These are phyloP conservation scores for Oscheius sp. DNA, from an alignment of 2,888 invertebrate species.

Conservation along the genomic window DNA sequence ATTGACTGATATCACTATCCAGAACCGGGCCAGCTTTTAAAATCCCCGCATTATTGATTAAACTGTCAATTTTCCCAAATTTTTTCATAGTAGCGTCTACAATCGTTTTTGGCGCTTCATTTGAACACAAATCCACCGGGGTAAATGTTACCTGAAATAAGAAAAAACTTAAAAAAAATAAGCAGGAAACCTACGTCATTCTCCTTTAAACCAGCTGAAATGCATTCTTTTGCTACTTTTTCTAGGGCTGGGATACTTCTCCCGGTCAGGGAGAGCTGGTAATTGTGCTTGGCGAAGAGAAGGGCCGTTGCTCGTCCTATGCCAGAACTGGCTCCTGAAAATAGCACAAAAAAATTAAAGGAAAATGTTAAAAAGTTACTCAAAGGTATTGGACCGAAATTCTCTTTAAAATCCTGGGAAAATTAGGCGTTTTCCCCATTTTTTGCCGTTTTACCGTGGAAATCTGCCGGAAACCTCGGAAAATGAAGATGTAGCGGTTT, in stretches of 20 bases:
- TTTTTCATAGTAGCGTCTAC: conserved; percentile 61
- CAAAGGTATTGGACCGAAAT: no score
- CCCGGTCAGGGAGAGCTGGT: conserved; percentile 51
- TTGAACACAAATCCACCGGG: conserved; percentile 73
- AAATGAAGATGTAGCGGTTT: no score
- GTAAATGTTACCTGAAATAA: conserved; percentile 14
- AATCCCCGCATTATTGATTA: conserved; percentile 71
- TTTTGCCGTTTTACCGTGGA: no score
- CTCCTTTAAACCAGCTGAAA: conserved; percentile 48
- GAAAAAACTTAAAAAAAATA: neutral
- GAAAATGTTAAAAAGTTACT: no score
- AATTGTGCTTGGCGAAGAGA: conserved; percentile 58
- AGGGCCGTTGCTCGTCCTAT: conserved; percentile 66
- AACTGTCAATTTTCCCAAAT: conserved; percentile 65
- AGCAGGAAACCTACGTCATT: conserved; percentile 38
- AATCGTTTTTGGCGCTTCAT: conserved; percentile 56
- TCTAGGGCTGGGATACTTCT: conserved; percentile 64
- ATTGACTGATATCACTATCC: conserved; percentile 77
- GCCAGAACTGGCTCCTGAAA: conserved; percentile 60
- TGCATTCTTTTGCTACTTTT: conserved; percentile 62
- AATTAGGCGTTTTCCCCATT: no score
- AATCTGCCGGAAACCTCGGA: no score
- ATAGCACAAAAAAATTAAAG: no score
- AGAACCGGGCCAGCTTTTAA: conserved; percentile 64
- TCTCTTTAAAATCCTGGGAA: no score